These are phyloP conservation scores for Dynastes tityus DNA, from an alignment of 2,888 invertebrate species.

Conservation along the genomic window DNA sequence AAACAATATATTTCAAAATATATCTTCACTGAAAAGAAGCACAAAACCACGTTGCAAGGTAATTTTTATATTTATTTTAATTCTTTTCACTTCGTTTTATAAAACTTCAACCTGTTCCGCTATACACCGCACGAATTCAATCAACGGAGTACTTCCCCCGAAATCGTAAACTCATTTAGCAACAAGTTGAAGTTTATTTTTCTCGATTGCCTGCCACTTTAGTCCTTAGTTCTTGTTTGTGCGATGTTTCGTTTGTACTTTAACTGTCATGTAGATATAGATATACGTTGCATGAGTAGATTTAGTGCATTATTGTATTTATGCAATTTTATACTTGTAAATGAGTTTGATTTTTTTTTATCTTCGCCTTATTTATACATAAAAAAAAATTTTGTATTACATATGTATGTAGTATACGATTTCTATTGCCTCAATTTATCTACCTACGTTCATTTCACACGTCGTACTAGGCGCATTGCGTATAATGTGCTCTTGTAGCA, in stretches of 20 bases:
- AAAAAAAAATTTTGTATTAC: too few relatives aligned
- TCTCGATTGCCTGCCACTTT: constrained; percentile 1
- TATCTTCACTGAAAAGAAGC: constrained; percentile 57
- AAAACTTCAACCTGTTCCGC: constrained; percentile 29
- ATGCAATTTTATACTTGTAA: too few relatives aligned
- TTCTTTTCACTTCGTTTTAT: constrained; percentile 35
- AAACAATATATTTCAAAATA: constrained; percentile 40
- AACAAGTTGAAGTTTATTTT: constrained; percentile 42
- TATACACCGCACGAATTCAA: constrained; percentile 9
- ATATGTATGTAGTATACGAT: neutral
- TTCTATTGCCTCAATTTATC: constrained; percentile 12
- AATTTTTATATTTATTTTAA: constrained; percentile 50
- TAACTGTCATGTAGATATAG: neutral
- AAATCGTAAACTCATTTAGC: constrained; percentile 25
- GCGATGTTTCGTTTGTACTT: neutral
- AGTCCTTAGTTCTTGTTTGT: constrained; percentile 7
- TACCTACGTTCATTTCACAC: neutral
- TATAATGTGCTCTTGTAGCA: constrained; percentile 38
- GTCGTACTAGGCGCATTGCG: constrained; percentile 19
- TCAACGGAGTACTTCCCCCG: neutral
- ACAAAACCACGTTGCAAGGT: constrained; percentile 58
- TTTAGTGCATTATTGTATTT: too few relatives aligned
- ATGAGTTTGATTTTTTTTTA: neutral
- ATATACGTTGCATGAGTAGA: neutral
- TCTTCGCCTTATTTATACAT: too few relatives aligned